Evolutionary conservation across 1,140 invertebrate species (phyloP), one percentile per base, ranked within the genome.

Genomic region (Drosophila equinoxialis): DNA sequence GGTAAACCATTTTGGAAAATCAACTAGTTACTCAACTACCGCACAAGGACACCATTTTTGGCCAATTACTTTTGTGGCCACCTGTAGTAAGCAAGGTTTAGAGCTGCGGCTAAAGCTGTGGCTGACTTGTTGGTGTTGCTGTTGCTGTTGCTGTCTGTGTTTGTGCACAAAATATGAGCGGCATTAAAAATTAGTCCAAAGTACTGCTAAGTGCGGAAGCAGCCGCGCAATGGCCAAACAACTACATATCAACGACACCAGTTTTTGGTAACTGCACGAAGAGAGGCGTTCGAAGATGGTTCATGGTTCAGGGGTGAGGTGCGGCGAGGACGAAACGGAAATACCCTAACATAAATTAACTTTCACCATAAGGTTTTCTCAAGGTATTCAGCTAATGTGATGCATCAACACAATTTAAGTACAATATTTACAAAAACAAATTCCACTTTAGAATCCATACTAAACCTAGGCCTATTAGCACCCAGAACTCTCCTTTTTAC

Each of bases 181-280:
- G 72, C 83, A 87, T 86, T 86, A 87, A 82, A 86, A 86, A 86
- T 87, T 86, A 86, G 82, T 82, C 79, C 69, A 79, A 83, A 86
- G 79, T 87, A 86, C 76, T 78, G 76, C 83, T 87, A 86, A 86
- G 82, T 86, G 83, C 83, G 79, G 61, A 67, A 68, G 60, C 79
- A 82, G 68, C 79, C 79, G 68, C 60, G 48, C 61, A 59, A 59
- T 37, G 7, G 35, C 35, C 81, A 80, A 70, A 83, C 7, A 37
- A 37, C 76, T 75, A 37, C 37, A 60, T 35, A 82, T 78, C 79
- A 79, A 64, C 72, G 54, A 61, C 71, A 83, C 35, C 71, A 66
- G 23, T 64, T 61, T 59, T 37, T 30, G 45, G 17, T 17, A 48
- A 48, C 45, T 48, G 14, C 35, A 37, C 7, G 8, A 37, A 37